Percentiles rank a stretch among this genome's conserved stretches.
Evolutionary conservation across 2,888 invertebrate genomes (phyloP).

Genomic region (Cerceris ruficornis): DNA sequence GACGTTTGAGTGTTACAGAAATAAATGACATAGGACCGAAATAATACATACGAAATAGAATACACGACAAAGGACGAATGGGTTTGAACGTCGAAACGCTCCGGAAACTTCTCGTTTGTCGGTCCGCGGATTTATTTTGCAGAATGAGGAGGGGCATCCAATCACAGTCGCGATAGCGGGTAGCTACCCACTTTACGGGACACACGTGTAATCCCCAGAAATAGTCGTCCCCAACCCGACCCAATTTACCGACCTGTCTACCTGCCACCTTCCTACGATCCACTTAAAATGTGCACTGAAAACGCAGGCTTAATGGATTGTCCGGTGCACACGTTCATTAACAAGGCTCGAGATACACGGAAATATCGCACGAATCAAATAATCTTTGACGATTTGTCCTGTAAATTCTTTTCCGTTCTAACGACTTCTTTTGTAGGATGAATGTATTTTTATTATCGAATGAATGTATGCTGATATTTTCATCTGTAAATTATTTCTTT

Average conservation of each 20-base stretch:
- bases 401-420: neutral
- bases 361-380: neutral
- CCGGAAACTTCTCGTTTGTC: constrained; percentile 31
- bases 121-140: constrained; percentile 19
- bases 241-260: constrained; percentile 42
- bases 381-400: neutral
- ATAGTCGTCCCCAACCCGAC: constrained; percentile 49
- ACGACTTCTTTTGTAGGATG: no score
- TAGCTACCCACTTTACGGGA: constrained; percentile 25
- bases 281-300: constrained; percentile 50
- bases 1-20: neutral
- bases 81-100: constrained; percentile 21
- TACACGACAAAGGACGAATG: constrained; percentile 16
- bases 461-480: no score
- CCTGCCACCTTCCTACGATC: constrained; percentile 30
- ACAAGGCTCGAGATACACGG: constrained; percentile 6
- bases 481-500: no score
- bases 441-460: no score
- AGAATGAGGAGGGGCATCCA: constrained; percentile 7
- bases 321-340: constrained; percentile 24
- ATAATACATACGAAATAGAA: neutral
- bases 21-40: neutral
- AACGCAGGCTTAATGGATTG: constrained; percentile 32
- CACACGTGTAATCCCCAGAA: constrained; percentile 57
- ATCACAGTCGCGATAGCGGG: constrained; percentile 31